phyloP scores from a whole-genome alignment of 1,140 invertebrate genomes.

The Apocrypta bakeri region DNA sequence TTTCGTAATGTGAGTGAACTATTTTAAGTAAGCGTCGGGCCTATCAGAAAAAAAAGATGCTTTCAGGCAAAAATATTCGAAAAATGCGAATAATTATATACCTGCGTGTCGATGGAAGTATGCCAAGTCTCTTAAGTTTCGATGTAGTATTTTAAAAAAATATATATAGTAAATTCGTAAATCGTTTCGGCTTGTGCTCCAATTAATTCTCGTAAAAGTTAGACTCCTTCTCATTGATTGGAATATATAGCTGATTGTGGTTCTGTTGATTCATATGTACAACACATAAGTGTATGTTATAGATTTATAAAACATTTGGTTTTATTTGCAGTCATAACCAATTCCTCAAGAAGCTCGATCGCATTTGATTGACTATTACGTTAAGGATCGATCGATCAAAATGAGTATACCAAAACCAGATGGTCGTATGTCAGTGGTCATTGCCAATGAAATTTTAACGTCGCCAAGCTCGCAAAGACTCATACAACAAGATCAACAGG shows the following conservation, averaged over 20 bases:
- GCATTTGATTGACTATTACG: not conserved
- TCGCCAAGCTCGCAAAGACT: slow-evolving; percentile 60
- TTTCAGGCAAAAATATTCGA: slow-evolving; percentile 11
- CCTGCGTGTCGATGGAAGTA: not conserved
- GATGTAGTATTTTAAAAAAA: not conserved
- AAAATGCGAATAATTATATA: not conserved
- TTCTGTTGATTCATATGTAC: not conserved
- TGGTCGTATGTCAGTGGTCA: slow-evolving; percentile 58
- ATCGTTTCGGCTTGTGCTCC: not conserved
- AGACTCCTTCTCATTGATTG: not conserved
- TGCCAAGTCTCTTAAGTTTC: slow-evolving; percentile 3
- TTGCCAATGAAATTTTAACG: slow-evolving; percentile 58
- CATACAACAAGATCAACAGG: slow-evolving; percentile 53
- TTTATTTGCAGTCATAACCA: not conserved
- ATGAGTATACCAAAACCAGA: slow-evolving; percentile 63
- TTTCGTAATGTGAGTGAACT: not conserved
- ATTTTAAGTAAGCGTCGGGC: not conserved
- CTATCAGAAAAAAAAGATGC: not conserved
- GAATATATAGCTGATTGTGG: not conserved
- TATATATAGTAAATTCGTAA: not conserved
- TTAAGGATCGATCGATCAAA: not conserved
- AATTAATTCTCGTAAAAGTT: slow-evolving; percentile 8
- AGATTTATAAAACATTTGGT: too few relatives aligned
- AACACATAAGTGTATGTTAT: too few relatives aligned
- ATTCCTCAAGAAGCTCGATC: not conserved